phyloP scores from a whole-genome alignment of 1,140 invertebrate species.

The Scaptodrosophila lebanonensis region DNA sequence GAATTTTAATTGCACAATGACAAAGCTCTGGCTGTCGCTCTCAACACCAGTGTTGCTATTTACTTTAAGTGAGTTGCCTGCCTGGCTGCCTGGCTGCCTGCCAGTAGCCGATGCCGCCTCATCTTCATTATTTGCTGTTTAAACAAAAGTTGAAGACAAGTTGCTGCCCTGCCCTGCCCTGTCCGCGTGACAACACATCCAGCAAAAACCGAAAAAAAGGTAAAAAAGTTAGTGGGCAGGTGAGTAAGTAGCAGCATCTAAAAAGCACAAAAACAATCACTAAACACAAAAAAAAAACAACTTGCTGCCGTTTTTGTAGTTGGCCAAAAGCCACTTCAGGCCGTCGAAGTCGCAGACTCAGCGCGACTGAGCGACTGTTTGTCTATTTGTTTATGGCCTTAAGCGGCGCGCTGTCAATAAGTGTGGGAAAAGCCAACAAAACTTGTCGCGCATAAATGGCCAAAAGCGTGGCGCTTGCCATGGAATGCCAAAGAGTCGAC shows the following conservation, averaged over 20 bases:
- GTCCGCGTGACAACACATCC: constrained; percentile 23
- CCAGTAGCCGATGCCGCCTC: constrained; percentile 40
- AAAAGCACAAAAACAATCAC: constrained; percentile 27
- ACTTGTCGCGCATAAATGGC: constrained; percentile 13
- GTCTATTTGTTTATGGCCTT: constrained; percentile 70
- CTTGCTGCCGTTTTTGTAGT: constrained; percentile 19
- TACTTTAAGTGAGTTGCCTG: no score
- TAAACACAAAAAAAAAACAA: constrained; percentile 23
- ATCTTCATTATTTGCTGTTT: constrained; percentile 61
- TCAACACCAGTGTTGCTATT: no score
- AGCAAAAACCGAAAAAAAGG: constrained; percentile 41
- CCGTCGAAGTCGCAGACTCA: constrained; percentile 23
- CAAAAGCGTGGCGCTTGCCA: constrained; percentile 20
- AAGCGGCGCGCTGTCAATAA: constrained; percentile 63
- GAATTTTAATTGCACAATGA: constrained; percentile 72
- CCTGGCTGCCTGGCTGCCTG: no score
- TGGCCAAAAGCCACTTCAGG: constrained; percentile 60
- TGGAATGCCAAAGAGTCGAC: constrained; percentile 2
- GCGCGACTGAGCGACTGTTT: constrained; percentile 47
- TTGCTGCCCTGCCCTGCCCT: constrained; percentile 38
- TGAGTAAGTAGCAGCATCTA: constrained; percentile 48
- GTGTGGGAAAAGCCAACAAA: constrained; percentile 72
- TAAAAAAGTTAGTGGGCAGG: constrained; percentile 3
- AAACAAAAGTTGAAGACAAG: constrained; percentile 65
- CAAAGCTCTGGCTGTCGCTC: constrained; percentile 51